Evolutionary conservation across 2,113 vertebrate species (phyloP).

Genomic region (Zapus hudsonius): DNA sequence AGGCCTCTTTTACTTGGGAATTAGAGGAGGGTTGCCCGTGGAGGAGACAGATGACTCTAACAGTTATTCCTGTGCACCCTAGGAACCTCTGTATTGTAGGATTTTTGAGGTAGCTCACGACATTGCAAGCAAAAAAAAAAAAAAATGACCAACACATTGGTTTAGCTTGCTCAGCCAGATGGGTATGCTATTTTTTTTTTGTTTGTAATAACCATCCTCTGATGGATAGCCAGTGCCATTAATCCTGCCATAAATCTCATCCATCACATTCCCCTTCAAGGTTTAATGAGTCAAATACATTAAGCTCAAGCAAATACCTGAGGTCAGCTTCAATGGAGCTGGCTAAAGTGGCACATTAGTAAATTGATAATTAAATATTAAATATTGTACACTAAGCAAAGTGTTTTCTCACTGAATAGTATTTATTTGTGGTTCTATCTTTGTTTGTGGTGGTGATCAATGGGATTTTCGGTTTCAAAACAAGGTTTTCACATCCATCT

Average conservation of each 20-base stretch:
- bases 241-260: conserved; percentile 3
- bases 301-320: conserved; percentile 11
- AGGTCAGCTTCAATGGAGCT: not conserved
- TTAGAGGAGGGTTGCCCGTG: not conserved
- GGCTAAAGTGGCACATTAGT: not conserved
- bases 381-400: not conserved
- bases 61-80: not conserved
- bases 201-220: conserved; percentile 45
- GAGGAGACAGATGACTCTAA: not conserved
- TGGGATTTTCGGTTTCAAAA: not conserved
- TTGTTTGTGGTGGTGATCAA: not conserved
- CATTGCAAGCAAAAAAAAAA: not conserved
- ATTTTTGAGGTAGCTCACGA: not conserved
- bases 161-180: conserved; percentile 7
- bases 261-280: conserved; percentile 29
- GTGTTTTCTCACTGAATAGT: not conserved
- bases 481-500: not conserved
- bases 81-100: not conserved
- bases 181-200: conserved; percentile 22
- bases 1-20: not conserved
- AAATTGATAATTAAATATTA: not conserved
- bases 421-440: conserved; percentile 28
- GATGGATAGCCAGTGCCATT: conserved; percentile 10
- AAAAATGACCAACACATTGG: conserved; percentile 15
- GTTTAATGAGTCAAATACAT: conserved; percentile 37